Evolutionary conservation across 2,113 vertebrate genomes (phyloP).

Genomic region (Gobiocypris rarus): DNA sequence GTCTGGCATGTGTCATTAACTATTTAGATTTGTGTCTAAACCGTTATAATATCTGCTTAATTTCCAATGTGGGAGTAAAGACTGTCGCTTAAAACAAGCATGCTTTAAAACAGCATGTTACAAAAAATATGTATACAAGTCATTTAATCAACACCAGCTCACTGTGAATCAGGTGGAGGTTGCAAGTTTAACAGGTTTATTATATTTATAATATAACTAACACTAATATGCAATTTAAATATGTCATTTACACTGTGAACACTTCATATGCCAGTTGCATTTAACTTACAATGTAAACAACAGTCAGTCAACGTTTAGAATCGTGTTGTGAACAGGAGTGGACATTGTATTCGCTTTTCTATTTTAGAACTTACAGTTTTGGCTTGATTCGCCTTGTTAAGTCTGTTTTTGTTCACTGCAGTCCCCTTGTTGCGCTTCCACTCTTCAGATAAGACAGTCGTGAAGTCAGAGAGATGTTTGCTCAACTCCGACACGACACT

Average conservation of each 20-base stretch:
- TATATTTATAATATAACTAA: not conserved
- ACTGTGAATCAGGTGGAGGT: not conserved
- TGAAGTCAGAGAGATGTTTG: constrained; percentile 47
- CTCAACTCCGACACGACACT: constrained; percentile 60
- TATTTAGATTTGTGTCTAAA: not conserved
- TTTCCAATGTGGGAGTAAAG: not conserved
- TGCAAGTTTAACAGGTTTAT: not conserved
- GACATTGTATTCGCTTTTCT: not conserved
- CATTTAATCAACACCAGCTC: not conserved
- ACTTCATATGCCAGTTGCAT: not conserved
- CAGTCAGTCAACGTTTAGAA: not conserved
- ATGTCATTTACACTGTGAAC: not conserved
- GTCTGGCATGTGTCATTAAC: not conserved
- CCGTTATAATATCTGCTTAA: not conserved
- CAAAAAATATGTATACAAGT: not conserved
- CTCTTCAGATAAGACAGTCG: constrained; percentile 29
- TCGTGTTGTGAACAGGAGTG: not conserved
- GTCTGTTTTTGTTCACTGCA: not conserved
- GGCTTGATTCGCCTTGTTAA: constrained; percentile 36
- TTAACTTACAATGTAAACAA: not conserved
- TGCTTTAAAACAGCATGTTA: not conserved
- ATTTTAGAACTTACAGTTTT: constrained; percentile 33
- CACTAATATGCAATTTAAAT: not conserved
- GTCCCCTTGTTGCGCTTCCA: not conserved
- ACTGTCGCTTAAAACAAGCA: no score